Conservation (phyloP, 1,140 invertebrate genomes). For the Tetramorium alpestre region DNA sequence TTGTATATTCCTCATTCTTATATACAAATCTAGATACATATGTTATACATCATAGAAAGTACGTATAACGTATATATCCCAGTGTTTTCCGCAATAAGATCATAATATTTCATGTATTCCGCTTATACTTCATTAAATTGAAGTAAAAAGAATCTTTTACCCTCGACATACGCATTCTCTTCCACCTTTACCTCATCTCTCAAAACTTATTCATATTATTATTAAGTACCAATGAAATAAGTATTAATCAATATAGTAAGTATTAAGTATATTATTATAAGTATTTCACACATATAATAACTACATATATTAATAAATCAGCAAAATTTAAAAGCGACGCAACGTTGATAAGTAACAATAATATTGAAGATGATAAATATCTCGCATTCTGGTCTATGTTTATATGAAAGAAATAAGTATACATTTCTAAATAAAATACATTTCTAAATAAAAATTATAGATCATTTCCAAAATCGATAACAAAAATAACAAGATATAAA, state of each 20-base stretch:
- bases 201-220: background rate
- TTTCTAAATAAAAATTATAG: background rate
- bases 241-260: background rate
- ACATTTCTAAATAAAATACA: too few species aligned
- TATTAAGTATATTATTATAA: too few species aligned
- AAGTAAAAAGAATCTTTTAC: constrained; percentile 61
- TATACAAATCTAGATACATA: constrained; percentile 44
- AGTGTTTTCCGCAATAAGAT: constrained; percentile 63
- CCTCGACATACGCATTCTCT: constrained; percentile 25
- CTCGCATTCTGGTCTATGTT: background rate
- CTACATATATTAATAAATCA: background rate
- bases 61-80: constrained; percentile 57
- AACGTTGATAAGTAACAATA: background rate
- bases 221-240: background rate
- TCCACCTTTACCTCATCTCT: background rate
- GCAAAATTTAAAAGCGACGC: background rate
- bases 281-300: background rate
- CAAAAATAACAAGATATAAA: background rate
- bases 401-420: background rate
- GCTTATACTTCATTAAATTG: constrained; percentile 70
- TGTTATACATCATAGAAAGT: constrained; percentile 47
- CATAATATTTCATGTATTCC: constrained; percentile 68
- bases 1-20: constrained; percentile 66
- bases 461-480: background rate
- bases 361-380: background rate